phyloP scores from a whole-genome alignment of 2,113 vertebrate species.

The Nesogale talazaci region DNA sequence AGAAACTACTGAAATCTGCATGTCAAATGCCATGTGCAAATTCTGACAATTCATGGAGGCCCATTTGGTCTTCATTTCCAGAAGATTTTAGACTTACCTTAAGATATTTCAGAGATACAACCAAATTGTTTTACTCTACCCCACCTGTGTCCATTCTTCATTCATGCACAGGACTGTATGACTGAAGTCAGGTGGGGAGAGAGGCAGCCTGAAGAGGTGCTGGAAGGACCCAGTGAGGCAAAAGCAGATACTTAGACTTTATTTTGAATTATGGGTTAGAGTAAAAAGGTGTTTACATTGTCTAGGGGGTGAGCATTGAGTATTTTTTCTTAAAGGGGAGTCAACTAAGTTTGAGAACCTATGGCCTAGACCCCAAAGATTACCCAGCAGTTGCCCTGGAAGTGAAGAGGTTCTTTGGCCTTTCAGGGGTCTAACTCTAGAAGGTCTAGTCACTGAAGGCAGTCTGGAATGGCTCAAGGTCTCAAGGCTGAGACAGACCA shows the following conservation, averaged over 20 bases:
- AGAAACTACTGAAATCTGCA: neutral
- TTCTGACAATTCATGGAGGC: neutral
- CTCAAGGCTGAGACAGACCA: neutral
- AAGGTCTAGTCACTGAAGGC: neutral
- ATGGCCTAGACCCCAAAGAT: neutral
- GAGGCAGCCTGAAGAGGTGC: neutral
- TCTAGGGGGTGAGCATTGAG: too few species aligned
- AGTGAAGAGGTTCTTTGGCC: neutral
- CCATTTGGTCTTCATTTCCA: neutral
- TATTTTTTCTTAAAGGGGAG: too few species aligned
- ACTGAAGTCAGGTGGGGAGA: neutral
- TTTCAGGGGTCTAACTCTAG: neutral
- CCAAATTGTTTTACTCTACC: neutral
- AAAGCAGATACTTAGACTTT: too few species aligned
- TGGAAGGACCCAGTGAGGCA: too few species aligned
- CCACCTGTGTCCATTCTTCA: neutral
- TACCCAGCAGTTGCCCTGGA: conserved; percentile 5
- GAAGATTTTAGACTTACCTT: neutral
- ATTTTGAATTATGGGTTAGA: too few species aligned
- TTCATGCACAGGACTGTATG: neutral
- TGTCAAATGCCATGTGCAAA: neutral
- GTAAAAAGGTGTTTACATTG: too few species aligned
- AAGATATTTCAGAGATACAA: neutral
- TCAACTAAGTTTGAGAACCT: too few species aligned
- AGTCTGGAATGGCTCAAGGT: conserved; percentile 2